Percentiles rank a stretch among this genome's conserved stretches.
Conservation (phyloP, 2,113 vertebrate species). For the Marmota monax region DNA sequence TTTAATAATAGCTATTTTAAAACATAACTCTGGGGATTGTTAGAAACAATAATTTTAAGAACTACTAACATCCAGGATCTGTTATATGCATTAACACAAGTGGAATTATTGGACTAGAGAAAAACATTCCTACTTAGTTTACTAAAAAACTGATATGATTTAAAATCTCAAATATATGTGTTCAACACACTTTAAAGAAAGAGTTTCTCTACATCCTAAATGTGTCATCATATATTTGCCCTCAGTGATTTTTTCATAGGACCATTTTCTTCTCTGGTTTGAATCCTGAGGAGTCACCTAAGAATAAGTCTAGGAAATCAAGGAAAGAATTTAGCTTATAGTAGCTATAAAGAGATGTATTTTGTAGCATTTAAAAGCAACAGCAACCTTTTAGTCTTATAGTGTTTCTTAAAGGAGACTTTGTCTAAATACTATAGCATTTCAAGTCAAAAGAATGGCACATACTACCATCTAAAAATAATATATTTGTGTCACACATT, state of each 20-base stretch:
- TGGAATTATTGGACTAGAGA: background rate
- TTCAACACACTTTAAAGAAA: background rate
- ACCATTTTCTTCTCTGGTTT: constrained; percentile 19
- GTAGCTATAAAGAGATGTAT: background rate
- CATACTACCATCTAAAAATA: background rate
- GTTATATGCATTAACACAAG: background rate
- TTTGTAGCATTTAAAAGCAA: background rate
- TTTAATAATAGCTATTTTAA: background rate
- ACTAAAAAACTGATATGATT: background rate
- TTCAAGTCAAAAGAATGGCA: background rate
- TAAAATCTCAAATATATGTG: background rate
- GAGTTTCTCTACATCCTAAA: constrained; percentile 1
- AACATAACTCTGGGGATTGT: background rate
- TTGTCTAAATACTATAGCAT: background rate
- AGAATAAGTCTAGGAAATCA: background rate
- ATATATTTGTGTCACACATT: background rate
- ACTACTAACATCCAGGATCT: background rate
- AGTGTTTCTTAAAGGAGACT: background rate
- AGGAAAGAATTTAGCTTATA: background rate
- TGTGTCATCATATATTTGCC: background rate
- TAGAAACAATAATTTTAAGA: background rate
- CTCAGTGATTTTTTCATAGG: background rate
- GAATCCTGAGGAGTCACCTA: background rate
- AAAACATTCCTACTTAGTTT: constrained; percentile 21
- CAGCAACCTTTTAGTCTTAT: background rate